Evolutionary conservation across 2,113 vertebrate species (phyloP).

Genomic region (Pristiophorus japonicus): DNA sequence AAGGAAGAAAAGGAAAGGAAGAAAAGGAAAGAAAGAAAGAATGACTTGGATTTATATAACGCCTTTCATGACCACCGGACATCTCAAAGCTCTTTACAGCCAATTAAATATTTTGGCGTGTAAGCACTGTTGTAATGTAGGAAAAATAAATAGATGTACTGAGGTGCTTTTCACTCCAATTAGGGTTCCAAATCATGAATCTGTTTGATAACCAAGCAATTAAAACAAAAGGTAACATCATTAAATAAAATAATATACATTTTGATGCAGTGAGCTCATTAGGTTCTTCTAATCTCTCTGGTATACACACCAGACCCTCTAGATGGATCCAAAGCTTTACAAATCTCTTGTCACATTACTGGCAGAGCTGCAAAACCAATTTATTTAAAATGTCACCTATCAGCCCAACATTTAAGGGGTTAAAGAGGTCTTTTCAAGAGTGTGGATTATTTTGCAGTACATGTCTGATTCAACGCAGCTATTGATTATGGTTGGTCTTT

Average conservation of each 20-base stretch:
- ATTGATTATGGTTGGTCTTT: background rate
- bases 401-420: background rate
- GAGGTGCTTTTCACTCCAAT: background rate
- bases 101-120: no score
- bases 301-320: constrained; percentile 21
- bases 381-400: background rate
- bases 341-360: background rate
- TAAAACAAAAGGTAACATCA: background rate
- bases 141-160: background rate
- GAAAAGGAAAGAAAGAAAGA: no score
- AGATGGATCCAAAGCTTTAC: constrained; percentile 32
- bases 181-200: background rate
- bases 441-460: background rate
- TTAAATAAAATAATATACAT: background rate
- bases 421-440: background rate
- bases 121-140: no score
- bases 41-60: no score
- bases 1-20: no score
- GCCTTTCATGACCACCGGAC: no score
- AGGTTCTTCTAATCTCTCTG: background rate
- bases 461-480: background rate
- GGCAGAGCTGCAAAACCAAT: no score
- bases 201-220: background rate
- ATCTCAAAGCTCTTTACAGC: no score
- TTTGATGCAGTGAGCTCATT: background rate